Base-by-base conservation (phyloP, 2,113 vertebrate genomes). In the Microcebus murinus region DNA sequence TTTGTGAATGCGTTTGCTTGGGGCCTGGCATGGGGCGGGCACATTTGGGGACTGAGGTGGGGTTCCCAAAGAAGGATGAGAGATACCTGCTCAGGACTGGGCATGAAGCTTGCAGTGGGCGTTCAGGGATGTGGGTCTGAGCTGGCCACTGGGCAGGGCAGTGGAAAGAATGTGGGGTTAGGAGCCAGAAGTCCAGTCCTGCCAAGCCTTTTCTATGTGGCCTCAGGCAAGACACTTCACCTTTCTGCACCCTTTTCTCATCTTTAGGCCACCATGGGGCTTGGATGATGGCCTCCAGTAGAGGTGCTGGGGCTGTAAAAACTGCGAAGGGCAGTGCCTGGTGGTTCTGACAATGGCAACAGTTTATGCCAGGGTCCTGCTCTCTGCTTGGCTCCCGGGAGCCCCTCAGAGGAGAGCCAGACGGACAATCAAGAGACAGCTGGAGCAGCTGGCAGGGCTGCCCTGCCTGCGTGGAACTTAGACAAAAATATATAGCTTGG, bases 161-260 rank as follows among this genome's bases (percentile, higher is more conserved):
- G 81, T 55, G 90, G 96, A 96, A 96, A 91, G 97, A 96, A 94
- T 90, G 93, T 90, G 59, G 59, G 36, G 39, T 73, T 14, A 65
- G 84, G 77, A 96, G 84, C 88, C 87, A 91, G 96, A n/a, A 50
- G 57, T 42, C 31, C 2, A 9, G 61, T n/a, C 65, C 36, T 87
- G 94, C 95, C 95, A 94, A 95, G 61, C 42, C 65, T 84, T 42
- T 65, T 48, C 71, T 79, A 36, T 88, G 94, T 81, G 92, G 84
- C 90, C 82, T 86, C 65, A 39, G 86, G 67, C 9, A 8, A 95
- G 77, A 80, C 57, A 34, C 17, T 3, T 76, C 42, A 59, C 39
- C 55, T 90, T n/a, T 67, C 34, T 29, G 77, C 17, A 39, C 36
- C 45, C 86, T 52, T 87, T 31, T n/a, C 27, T 80, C 59, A 21